Base-by-base conservation (phyloP, 2,113 vertebrate genomes). In the Pygathrix nemaeus region DNA sequence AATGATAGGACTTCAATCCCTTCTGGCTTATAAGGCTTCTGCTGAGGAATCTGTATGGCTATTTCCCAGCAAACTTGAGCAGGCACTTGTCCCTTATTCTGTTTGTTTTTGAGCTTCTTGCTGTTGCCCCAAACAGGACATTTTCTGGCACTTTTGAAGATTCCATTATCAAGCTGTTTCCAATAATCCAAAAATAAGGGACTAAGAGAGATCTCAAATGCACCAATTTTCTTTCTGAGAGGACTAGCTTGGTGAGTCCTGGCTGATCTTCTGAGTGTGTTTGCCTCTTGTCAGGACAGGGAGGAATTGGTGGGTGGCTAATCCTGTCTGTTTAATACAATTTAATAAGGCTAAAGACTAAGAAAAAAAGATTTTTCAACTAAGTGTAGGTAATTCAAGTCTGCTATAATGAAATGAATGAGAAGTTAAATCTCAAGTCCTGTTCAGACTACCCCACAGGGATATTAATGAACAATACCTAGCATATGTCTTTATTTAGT, bases 391-490 rank as follows among this genome's bases (percentile, higher is more conserved):
- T 5, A 8, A 25, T 13, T 66, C 2, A 27, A 64, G 21, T 59
- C 61, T 35, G 85, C n/a, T 27, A 0, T 43, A 35, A 3, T 8
- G 45, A 66, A 43, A 61, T 43, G 73, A 78, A 52, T 11, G 72
- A 81, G 85, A 91, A 64, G 38, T 1, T 18, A 4, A 6, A 18
- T 25, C 43, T 79, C 80, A 18, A n/a, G 43, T 27, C 23, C 43
- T n/a, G 9, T 12, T 48, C 32, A 12, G 0, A 25, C 30, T 7
- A 12, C 12, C 48, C 57, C 25, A 10, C 0, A 25, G 75, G 48
- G 43, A 18, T 3, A 10, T 9, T 66, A 61, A 43, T 11, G n/a
- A 18, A 14, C 30, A 18, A 52, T 2, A 2, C 27, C 10, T 10
- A 68, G 59, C n/a, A 1, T 0, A 10, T 17, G 70, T 20, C 9